Base-by-base conservation (phyloP, 2,797 vertebrate genomes). In the Melanotaenia maccullochi region DNA sequence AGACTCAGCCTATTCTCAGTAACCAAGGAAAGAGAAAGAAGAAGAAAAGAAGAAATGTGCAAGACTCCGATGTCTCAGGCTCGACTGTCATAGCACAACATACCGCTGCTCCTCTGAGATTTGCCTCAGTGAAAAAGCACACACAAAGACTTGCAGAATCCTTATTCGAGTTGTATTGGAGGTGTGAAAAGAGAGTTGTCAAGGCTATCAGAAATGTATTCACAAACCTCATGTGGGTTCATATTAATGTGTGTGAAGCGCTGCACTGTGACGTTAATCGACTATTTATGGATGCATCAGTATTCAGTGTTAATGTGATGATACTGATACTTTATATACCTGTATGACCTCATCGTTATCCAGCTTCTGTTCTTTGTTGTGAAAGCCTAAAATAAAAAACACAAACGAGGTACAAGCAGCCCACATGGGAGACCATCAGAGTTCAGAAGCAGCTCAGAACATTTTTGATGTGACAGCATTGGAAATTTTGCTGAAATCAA, bases 381-480 rank as follows among this genome's bases (percentile, higher is more conserved):
- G 81, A 84, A 75, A 73, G 74, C 74, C 64, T 74, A 64, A 78
- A 83, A 87, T 70, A 67, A 87, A 73, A 82, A 85, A 68, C 79
- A 85, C 79, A 86, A 90, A 89, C 80, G 83, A 89, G 84, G 63
- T 71, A 78, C 77, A 85, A 85, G 71, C 79, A 59, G 75, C 81
- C 73, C 88, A 87, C 83, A 78, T 62, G 82, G 88, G 90, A 87
- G 68, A 71, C 60, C 38, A 69, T 87, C 85, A 82, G 83, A 86
- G 78, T 88, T 87, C 89, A 83, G 81, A 68, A 63, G 75, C 73
- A 79, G 71, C 84, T 89, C 83, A 82, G 86, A 89, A 81, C 83
- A 91, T 90, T 89, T 85, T 84, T 85, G 88, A 89, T 91, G 84
- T 92, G 87, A 90, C 87, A 75, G 88, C 84, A 84, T 83, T 85